A percentile compares a stretch with the other conserved stretches of the same genome.
Conservation (phyloP, 2,888 invertebrate genomes). For the Ashinkailepas kermadecensis region DNA sequence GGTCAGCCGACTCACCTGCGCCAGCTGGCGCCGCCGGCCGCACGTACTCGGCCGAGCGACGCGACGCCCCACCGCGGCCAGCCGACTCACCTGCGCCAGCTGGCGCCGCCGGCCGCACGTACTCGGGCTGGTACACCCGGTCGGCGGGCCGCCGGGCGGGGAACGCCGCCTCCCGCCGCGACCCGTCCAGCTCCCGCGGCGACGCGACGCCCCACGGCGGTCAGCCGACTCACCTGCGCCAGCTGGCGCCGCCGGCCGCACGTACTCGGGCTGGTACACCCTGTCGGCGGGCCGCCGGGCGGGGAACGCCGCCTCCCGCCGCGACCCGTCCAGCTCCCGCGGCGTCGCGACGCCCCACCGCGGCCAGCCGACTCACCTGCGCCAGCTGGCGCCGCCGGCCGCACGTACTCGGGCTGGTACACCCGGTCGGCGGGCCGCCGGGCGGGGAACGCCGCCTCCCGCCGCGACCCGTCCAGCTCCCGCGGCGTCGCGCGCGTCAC, state of each 20-base stretch:
- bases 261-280: constrained; percentile 35
- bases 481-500: not conserved
- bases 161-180: constrained; percentile 37
- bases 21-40: constrained; percentile 35
- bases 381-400: constrained; percentile 35
- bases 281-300: constrained; percentile 42
- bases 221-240: not conserved
- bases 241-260: constrained; percentile 36
- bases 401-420: constrained; percentile 34
- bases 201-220: constrained; percentile 35
- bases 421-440: constrained; percentile 39
- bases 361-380: not conserved
- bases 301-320: constrained; percentile 38
- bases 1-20: not conserved
- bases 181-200: constrained; percentile 35
- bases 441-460: constrained; percentile 39
- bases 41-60: constrained; percentile 39
- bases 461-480: not conserved
- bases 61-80: constrained; percentile 29
- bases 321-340: not conserved
- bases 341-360: constrained; percentile 39
- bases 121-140: constrained; percentile 35
- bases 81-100: not conserved
- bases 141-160: constrained; percentile 42
- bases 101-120: constrained; percentile 37